These are phyloP conservation scores for Scaptomyza cyrtandrae DNA, from an alignment of 2,888 invertebrate species.

Conservation along the genomic window DNA sequence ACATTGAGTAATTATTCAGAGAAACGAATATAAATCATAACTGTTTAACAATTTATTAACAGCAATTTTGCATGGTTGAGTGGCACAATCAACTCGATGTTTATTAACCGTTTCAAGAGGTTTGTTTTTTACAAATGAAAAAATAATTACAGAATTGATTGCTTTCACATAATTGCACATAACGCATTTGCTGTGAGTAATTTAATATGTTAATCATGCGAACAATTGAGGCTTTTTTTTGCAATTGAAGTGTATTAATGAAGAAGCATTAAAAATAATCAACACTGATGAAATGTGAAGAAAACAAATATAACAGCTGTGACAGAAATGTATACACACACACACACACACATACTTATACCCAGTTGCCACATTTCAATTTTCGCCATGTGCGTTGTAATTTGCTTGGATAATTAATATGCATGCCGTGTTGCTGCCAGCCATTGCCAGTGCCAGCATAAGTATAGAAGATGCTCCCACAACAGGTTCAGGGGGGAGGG, in stretches of 20 bases:
- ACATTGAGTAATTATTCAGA: neutral
- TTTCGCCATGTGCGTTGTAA: constrained; percentile 67
- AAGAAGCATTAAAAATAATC: constrained; percentile 73
- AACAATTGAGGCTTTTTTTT: constrained; percentile 31
- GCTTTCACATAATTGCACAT: neutral
- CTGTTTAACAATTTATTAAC: neutral
- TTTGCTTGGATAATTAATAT: constrained; percentile 78
- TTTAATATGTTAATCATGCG: constrained; percentile 26
- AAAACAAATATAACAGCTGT: constrained; percentile 62
- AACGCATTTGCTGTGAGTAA: neutral
- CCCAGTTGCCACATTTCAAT: constrained; percentile 58
- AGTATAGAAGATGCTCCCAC: constrained; percentile 64
- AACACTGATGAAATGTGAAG: constrained; percentile 50
- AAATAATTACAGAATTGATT: constrained; percentile 1
- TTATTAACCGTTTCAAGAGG: constrained; percentile 6
- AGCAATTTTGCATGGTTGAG: neutral
- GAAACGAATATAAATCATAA: too few relatives aligned
- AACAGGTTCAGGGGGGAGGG: constrained; percentile 14
- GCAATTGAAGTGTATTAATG: constrained; percentile 68
- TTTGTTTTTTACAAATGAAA: neutral
- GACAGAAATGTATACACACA: neutral
- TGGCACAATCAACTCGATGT: neutral
- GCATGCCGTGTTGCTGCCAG: constrained; percentile 51
- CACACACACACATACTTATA: constrained; percentile 8
- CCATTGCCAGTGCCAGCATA: neutral